A percentile compares a stretch with the other conserved stretches of the same genome.
phyloP scores from a whole-genome alignment of 2,113 vertebrate genomes.

The Ivindomyrus marchei region DNA sequence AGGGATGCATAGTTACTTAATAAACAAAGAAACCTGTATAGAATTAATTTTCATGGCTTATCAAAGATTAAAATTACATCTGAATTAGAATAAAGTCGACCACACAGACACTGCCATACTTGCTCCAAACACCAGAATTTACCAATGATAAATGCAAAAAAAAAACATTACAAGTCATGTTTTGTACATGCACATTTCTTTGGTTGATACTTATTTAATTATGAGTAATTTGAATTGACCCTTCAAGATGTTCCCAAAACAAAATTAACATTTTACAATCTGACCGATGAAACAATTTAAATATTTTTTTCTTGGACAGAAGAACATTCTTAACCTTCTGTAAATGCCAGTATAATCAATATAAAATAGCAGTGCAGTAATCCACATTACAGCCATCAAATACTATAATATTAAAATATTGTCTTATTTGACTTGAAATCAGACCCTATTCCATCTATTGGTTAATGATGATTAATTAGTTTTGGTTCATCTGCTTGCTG shows the following conservation, averaged over 20 bases:
- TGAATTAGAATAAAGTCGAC: not conserved
- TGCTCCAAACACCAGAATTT: not conserved
- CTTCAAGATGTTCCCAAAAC: not conserved
- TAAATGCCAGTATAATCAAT: not conserved
- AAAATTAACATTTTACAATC: not conserved
- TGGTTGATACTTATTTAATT: not conserved
- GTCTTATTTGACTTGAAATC: not conserved
- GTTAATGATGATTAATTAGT: not conserved
- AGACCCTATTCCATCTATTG: not conserved
- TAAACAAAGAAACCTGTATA: constrained; percentile 13
- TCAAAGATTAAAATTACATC: constrained; percentile 9
- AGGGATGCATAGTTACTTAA: constrained; percentile 7
- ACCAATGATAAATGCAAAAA: not conserved
- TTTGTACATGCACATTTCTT: not conserved
- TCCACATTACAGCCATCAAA: not conserved
- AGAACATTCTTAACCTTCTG: not conserved
- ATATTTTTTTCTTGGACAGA: not conserved
- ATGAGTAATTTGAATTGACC: not conserved
- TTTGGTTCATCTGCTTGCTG: not conserved
- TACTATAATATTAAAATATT: not conserved
- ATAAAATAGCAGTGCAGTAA: not conserved
- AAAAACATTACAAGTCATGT: not conserved
- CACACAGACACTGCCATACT: not conserved
- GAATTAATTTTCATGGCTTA: constrained; percentile 20
- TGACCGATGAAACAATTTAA: not conserved